These are phyloP conservation scores for Lamprotornis superbus DNA, from an alignment of 2,113 vertebrate species.

Conservation along the genomic window DNA sequence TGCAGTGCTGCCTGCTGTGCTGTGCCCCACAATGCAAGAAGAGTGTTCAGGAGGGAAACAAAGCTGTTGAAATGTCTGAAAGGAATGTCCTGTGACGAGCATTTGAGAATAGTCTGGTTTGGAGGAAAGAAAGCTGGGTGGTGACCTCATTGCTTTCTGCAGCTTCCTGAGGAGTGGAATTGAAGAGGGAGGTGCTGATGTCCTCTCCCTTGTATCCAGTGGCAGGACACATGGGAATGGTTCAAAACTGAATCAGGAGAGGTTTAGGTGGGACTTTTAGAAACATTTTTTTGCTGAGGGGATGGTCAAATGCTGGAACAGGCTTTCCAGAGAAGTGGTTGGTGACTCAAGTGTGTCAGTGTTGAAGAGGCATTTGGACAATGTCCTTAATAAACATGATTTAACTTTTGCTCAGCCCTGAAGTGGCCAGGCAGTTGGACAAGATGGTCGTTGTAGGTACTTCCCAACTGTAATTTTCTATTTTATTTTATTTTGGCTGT, in stretches of 20 bases:
- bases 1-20: neutral
- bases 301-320: neutral
- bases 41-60: neutral
- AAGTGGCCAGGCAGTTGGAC: neutral
- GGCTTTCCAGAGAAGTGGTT: neutral
- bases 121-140: neutral
- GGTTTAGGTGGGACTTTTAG: fast-evolving
- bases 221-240: neutral
- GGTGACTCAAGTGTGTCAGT: neutral
- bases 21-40: neutral
- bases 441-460: fast-evolving
- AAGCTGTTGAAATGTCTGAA: neutral
- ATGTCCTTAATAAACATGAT: neutral
- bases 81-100: neutral
- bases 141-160: neutral
- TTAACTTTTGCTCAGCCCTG: neutral
- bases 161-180: neutral
- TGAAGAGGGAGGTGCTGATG: neutral
- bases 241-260: neutral
- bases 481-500: neutral
- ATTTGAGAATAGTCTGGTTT: neutral
- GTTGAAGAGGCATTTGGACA: neutral
- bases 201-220: neutral
- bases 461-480: neutral
- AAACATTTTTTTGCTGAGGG: neutral